These are phyloP conservation scores for Drosophila leontia DNA, from an alignment of 1,140 invertebrate genomes.

Conservation along the genomic window DNA sequence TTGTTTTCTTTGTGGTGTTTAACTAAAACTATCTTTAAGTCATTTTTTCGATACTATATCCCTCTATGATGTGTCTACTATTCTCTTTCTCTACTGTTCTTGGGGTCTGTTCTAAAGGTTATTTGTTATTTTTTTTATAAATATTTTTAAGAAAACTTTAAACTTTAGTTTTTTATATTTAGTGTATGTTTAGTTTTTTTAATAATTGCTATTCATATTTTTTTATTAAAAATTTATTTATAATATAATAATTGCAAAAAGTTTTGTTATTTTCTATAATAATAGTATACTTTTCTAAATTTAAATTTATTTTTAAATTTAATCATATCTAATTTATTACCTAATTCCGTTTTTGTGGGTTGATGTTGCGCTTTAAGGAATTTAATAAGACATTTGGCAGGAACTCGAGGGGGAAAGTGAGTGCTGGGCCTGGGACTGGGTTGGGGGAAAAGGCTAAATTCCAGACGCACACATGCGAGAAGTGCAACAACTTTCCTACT, in stretches of 20 bases:
- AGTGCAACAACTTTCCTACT: slow-evolving; percentile 36
- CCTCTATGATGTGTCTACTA: not conserved
- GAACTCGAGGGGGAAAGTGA: no score
- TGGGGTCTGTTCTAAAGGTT: not conserved
- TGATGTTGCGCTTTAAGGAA: not conserved
- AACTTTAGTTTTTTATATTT: no score
- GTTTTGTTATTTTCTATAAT: not conserved
- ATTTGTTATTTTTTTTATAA: not conserved
- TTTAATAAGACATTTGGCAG: slow-evolving; percentile 10
- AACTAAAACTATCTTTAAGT: slow-evolving; percentile 11
- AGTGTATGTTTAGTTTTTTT: not conserved
- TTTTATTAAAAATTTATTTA: no score
- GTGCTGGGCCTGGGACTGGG: not conserved
- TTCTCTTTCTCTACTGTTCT: not conserved
- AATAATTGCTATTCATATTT: not conserved
- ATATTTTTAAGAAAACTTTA: no score
- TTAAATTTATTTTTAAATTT: not conserved
- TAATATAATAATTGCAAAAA: no score
- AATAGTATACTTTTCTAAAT: no score
- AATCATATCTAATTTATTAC: not conserved
- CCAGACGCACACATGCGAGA: slow-evolving; percentile 37
- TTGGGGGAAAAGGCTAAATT: slow-evolving; percentile 9
- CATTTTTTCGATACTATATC: slow-evolving; percentile 18
- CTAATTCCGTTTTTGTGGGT: not conserved
- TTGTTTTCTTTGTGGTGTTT: slow-evolving; percentile 31